Evolutionary conservation across 2,888 invertebrate genomes (phyloP).

Genomic region (Mermis nigrescens): DNA sequence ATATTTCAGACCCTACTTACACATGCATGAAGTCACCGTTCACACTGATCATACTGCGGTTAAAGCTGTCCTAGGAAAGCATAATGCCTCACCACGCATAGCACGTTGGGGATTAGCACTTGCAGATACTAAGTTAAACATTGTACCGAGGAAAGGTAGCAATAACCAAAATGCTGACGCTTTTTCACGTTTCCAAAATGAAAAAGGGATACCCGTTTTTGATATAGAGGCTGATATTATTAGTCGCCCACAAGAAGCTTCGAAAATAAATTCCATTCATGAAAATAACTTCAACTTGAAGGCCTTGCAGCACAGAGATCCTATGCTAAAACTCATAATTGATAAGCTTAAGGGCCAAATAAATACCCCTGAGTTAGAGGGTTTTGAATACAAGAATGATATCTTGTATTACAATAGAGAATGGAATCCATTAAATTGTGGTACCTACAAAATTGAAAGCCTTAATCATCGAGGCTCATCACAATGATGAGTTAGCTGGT

Average conservation of each 20-base stretch:
- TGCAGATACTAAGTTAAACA: slow-evolving; percentile 30
- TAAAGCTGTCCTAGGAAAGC: slow-evolving; percentile 35
- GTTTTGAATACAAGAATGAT: background rate
- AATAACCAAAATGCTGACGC: slow-evolving; percentile 32
- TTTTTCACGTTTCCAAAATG: slow-evolving; percentile 24
- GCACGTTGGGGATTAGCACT: slow-evolving; percentile 35
- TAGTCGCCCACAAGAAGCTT: background rate
- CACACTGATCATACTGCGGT: slow-evolving; percentile 36
- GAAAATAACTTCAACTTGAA: background rate
- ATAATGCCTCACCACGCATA: slow-evolving; percentile 34
- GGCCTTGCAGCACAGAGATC: background rate
- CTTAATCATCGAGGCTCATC: background rate
- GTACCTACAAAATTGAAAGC: background rate
- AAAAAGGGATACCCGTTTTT: background rate
- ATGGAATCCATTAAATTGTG: background rate
- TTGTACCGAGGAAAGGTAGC: slow-evolving; percentile 32
- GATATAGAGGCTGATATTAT: background rate
- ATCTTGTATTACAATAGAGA: background rate
- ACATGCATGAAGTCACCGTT: slow-evolving; percentile 26
- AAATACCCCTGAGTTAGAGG: background rate
- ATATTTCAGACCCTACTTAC: slow-evolving; percentile 34
- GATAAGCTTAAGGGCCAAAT: background rate
- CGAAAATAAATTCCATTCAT: background rate
- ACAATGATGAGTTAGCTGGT: background rate
- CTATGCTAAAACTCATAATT: background rate